Evolutionary conservation across 1,140 invertebrate genomes (phyloP).

Genomic region (Pollicipes pollicipes): DNA sequence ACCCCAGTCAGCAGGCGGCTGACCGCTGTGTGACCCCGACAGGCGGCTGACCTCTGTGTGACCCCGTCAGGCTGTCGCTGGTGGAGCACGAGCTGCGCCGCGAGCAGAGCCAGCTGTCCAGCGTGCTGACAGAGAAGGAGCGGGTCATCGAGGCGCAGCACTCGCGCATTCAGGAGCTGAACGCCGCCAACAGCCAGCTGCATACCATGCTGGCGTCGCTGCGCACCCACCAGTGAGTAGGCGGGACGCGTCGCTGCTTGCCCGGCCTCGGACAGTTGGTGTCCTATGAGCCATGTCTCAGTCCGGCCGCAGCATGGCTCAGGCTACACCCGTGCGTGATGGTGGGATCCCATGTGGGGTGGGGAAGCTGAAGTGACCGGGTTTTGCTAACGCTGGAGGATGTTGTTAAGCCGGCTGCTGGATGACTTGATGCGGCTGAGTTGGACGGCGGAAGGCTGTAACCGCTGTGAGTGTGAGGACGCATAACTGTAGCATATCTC

Average conservation of each 20-base stretch:
- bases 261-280: not conserved
- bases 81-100: conserved; percentile 72
- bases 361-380: no score
- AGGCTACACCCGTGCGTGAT: no score
- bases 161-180: conserved; percentile 34
- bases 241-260: not conserved
- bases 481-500: no score
- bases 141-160: conserved; percentile 78
- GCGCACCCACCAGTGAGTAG: not conserved
- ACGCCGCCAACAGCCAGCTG: conserved; percentile 16
- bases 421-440: no score
- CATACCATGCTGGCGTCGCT: conserved; percentile 13
- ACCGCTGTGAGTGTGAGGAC: no score
- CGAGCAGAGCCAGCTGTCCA: conserved; percentile 71
- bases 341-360: no score
- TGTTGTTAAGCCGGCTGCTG: no score
- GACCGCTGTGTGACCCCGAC: not conserved
- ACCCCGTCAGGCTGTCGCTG: conserved; percentile 46
- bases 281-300: not conserved
- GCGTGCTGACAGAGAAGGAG: conserved; percentile 67
- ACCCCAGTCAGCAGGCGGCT: not conserved
- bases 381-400: no score
- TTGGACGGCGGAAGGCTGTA: no score
- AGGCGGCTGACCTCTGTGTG: not conserved
- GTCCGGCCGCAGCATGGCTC: not conserved